These are phyloP conservation scores for Myotis myotis DNA, from an alignment of 2,797 vertebrate genomes.

Conservation along the genomic window DNA sequence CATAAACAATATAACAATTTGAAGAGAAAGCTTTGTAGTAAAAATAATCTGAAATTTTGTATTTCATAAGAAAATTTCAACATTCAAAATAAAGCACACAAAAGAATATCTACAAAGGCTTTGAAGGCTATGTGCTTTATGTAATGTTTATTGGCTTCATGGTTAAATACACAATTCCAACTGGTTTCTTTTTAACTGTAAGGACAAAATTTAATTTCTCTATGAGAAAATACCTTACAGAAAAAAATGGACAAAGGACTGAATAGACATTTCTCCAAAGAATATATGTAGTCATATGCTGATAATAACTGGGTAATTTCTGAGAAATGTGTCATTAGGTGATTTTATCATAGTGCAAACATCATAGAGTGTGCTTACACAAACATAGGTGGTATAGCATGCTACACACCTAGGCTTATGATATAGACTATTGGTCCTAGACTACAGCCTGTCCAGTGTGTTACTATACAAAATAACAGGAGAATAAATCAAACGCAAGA, in stretches of 20 bases:
- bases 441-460: neutral
- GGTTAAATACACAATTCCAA: neutral
- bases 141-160: neutral
- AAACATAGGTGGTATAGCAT: neutral
- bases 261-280: neutral
- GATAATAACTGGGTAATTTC: neutral
- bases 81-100: neutral
- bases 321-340: neutral
- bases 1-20: neutral
- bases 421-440: neutral
- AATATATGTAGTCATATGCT: neutral
- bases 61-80: conserved; percentile 2
- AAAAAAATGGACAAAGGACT: neutral
- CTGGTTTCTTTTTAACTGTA: neutral
- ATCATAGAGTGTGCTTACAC: neutral
- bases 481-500: neutral
- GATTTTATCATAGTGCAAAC: neutral
- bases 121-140: neutral
- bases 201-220: conserved; percentile 27
- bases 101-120: neutral
- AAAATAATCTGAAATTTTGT: neutral
- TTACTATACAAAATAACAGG: neutral
- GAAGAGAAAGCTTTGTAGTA: neutral
- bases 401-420: neutral
- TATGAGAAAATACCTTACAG: neutral